phyloP scores from a whole-genome alignment of 2,113 vertebrate species.

The Rhinogobius similis region DNA sequence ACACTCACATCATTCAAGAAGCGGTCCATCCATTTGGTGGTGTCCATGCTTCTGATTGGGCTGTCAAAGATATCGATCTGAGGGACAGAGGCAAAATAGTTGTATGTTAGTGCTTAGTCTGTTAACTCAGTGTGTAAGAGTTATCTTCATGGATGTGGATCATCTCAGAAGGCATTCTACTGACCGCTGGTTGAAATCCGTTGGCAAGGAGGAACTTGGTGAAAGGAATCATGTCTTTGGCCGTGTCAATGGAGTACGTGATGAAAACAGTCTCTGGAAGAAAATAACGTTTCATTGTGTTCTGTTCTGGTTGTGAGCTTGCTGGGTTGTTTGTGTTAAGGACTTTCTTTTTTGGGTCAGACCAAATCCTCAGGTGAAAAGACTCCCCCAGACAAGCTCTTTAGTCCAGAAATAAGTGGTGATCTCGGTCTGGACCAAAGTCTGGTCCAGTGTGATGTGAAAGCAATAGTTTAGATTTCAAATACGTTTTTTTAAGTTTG shows the following conservation, averaged over 20 bases:
- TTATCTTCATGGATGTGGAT: not conserved
- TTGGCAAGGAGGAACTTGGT: slow-evolving; percentile 57
- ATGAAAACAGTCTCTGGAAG: slow-evolving; percentile 67
- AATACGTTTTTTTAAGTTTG: too few species aligned
- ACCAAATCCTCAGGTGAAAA: too few species aligned
- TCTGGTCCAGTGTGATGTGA: too few species aligned
- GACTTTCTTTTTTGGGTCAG: too few species aligned
- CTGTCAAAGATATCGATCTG: slow-evolving; percentile 95
- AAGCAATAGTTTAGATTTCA: too few species aligned
- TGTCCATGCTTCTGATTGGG: slow-evolving; percentile 85
- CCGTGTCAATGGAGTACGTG: slow-evolving; percentile 69
- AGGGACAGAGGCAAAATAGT: slow-evolving; percentile 12
- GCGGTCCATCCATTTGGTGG: slow-evolving; percentile 95
- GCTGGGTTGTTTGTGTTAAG: too few species aligned
- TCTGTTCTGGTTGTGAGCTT: too few species aligned
- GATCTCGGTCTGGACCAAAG: too few species aligned
- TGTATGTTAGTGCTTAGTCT: not conserved
- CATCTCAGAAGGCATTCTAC: slow-evolving; percentile 8
- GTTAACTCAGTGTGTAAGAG: not conserved
- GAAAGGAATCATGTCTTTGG: slow-evolving; percentile 53
- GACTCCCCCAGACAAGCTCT: too few species aligned
- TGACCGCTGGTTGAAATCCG: slow-evolving; percentile 66
- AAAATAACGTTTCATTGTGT: not conserved
- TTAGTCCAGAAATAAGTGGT: too few species aligned
- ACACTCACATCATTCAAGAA: slow-evolving; percentile 89